These are phyloP conservation scores for Morbakka virulenta DNA, from an alignment of 30 jellyfish, hydroid and myxozoan species.

Conservation along the genomic window DNA sequence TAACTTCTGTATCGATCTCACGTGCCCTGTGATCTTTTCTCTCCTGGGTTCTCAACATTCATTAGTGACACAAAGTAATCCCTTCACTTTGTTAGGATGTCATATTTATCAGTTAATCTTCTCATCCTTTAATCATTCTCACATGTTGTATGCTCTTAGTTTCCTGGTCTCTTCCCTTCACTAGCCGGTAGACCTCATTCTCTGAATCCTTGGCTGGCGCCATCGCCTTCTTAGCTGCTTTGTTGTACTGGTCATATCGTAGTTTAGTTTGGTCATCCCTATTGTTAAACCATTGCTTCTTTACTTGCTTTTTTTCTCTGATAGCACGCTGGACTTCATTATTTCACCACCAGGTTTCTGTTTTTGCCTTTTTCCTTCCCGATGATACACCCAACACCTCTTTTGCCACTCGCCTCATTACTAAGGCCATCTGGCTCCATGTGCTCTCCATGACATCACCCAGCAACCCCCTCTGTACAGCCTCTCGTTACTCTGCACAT, in stretches of 20 bases:
- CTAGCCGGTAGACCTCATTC: background rate
- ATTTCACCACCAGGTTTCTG: background rate
- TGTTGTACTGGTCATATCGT: background rate
- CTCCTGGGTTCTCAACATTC: slow-evolving; percentile 2
- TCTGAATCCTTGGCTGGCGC: background rate
- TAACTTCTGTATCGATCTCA: background rate
- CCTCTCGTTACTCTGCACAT: background rate
- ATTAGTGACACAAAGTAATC: background rate
- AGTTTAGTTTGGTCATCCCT: background rate
- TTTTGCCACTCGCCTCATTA: background rate
- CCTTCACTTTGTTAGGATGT: background rate
- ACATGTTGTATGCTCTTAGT: background rate
- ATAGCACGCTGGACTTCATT: background rate
- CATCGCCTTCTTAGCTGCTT: background rate
- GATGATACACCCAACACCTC: background rate
- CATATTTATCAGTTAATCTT: background rate
- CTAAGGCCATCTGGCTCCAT: too few species aligned
- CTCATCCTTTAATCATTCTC: background rate
- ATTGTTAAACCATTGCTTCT: background rate
- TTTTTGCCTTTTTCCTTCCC: background rate
- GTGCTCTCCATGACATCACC: background rate
- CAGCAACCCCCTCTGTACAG: background rate
- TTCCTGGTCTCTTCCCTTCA: background rate
- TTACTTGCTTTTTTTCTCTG: too few species aligned
- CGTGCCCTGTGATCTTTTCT: background rate